phyloP scores from a whole-genome alignment of 37 sponge, comb jelly and placozoan species.

The Spongia lamella region DNA sequence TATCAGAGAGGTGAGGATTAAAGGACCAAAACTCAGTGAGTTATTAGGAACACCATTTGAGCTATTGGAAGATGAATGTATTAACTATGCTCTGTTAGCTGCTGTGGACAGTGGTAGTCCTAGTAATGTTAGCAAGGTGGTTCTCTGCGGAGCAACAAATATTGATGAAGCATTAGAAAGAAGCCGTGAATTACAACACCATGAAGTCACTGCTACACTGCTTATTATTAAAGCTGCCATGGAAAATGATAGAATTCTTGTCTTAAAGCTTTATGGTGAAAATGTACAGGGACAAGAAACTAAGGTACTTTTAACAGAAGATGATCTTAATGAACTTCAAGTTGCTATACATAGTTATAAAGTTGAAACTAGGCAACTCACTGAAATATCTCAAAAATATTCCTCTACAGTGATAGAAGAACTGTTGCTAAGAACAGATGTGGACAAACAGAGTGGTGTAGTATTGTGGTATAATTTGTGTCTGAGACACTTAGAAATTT shows the following conservation, averaged over 20 bases:
- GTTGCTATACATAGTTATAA: conserved; percentile 45
- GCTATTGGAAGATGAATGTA: too few relatives aligned
- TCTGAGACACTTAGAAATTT: conserved; percentile 51
- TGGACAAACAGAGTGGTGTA: conserved; percentile 47
- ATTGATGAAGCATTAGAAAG: conserved; percentile 42
- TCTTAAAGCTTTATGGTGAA: conserved; percentile 66
- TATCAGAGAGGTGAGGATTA: too few relatives aligned
- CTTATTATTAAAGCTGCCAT: conserved; percentile 62
- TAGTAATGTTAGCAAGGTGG: conserved; percentile 60
- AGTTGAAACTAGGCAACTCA: conserved; percentile 70
- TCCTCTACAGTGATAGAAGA: conserved; percentile 50
- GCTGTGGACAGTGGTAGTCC: conserved; percentile 53
- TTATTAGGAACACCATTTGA: too few relatives aligned
- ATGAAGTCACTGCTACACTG: conserved; percentile 53
- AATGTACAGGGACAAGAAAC: background rate
- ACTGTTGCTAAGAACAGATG: conserved; percentile 77
- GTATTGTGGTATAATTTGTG: conserved; percentile 80
- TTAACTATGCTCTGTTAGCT: conserved; percentile 43
- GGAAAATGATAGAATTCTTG: conserved; percentile 39
- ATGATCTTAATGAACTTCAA: conserved; percentile 53
- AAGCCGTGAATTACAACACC: conserved; percentile 30
- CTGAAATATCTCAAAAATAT: conserved; percentile 61
- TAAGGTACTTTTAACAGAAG: conserved; percentile 7
- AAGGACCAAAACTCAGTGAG: too few relatives aligned
- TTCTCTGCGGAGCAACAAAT: conserved; percentile 51